Conservation (phyloP, 2,888 invertebrate species). For the Schizaphis graminum region DNA sequence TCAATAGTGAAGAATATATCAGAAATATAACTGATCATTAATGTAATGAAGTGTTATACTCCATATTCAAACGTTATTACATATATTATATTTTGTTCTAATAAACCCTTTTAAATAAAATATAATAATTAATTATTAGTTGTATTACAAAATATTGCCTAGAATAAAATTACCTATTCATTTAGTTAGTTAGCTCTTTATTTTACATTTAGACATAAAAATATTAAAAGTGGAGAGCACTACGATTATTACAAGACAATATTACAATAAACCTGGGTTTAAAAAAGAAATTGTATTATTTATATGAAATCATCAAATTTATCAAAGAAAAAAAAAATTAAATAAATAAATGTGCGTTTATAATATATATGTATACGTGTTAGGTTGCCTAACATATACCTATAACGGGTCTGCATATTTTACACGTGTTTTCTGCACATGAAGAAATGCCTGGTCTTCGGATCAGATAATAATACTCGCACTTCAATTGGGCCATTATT, state of each 20-base stretch:
- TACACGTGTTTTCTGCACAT: not conserved
- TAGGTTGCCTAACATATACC: too few relatives aligned
- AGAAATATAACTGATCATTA: not conserved
- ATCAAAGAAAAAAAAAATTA: not conserved
- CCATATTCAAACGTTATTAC: not conserved
- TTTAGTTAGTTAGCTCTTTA: not conserved
- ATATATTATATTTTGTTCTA: not conserved
- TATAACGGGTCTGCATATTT: not conserved
- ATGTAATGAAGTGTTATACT: not conserved
- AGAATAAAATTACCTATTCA: not conserved
- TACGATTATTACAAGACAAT: not conserved
- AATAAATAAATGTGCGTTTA: not conserved
- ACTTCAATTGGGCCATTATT: not conserved
- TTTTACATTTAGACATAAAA: not conserved
- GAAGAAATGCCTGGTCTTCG: not conserved
- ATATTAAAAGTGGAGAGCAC: not conserved
- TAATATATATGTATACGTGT: not conserved
- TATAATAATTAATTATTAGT: not conserved
- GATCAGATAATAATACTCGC: not conserved
- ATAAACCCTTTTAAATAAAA: not conserved
- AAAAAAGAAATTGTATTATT: not conserved
- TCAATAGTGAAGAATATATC: not conserved
- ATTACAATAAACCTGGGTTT: not conserved
- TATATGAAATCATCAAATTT: not conserved
- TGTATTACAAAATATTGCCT: not conserved